Percentiles rank a stretch among this genome's conserved stretches.
Conservation (phyloP, 2,888 invertebrate genomes). For the Sinodicranocentrus sp. region DNA sequence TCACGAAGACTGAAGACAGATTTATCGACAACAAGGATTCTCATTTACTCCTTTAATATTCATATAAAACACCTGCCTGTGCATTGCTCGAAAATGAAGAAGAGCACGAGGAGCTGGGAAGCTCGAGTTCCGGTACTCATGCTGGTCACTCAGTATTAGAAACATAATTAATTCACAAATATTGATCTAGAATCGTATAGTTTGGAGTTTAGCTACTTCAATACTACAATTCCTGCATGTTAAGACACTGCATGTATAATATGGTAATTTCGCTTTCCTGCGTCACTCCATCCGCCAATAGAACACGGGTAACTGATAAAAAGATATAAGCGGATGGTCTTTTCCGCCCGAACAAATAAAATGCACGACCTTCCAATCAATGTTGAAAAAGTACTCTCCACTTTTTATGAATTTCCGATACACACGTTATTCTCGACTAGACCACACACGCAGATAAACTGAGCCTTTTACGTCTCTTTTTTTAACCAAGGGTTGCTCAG, state of each 20-base stretch:
- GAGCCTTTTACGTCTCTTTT: no score
- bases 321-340: neutral
- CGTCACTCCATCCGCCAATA: neutral
- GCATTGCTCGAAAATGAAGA: slow-evolving; percentile 50
- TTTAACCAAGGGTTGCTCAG: no score
- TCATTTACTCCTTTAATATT: neutral
- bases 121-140: slow-evolving; percentile 68
- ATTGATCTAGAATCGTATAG: slow-evolving; percentile 62
- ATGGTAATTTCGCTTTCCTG: neutral
- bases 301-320: neutral
- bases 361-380: no score
- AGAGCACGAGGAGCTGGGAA: slow-evolving; percentile 31
- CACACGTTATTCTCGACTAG: neutral
- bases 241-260: neutral
- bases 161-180: slow-evolving; percentile 75
- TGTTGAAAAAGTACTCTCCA: no score
- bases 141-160: slow-evolving; percentile 55
- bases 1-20: no score
- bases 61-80: slow-evolving; percentile 59
- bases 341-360: neutral
- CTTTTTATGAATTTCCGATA: slow-evolving; percentile 18
- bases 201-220: neutral
- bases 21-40: neutral
- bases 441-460: neutral
- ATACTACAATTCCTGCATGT: neutral